phyloP scores from a whole-genome alignment of 2,888 invertebrate genomes.

The Hypomecis punctinalis region DNA sequence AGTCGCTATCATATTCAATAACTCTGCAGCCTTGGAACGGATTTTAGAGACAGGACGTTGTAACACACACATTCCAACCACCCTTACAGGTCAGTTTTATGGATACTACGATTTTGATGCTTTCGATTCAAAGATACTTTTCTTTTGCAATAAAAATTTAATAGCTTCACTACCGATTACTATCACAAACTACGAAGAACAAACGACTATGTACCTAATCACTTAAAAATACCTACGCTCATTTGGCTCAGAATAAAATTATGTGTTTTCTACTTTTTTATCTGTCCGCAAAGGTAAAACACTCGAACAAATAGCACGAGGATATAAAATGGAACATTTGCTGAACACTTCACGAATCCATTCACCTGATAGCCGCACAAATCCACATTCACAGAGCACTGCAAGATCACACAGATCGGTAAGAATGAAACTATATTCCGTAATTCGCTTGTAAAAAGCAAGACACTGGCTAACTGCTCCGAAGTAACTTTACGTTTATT shows the following conservation, averaged over 20 bases:
- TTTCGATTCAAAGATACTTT: too few species aligned
- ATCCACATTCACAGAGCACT: constrained; percentile 51
- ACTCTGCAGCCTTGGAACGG: constrained; percentile 65
- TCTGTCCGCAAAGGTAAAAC: constrained; percentile 67
- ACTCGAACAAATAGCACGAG: constrained; percentile 71
- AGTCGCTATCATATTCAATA: constrained; percentile 76
- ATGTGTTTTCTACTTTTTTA: neutral
- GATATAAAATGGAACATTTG: constrained; percentile 69
- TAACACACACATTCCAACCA: constrained; percentile 75
- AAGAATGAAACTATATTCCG: constrained; percentile 28
- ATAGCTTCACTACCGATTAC: too few species aligned
- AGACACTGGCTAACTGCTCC: too few species aligned
- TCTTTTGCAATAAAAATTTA: too few species aligned
- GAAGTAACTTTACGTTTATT: too few species aligned
- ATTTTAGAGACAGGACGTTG: constrained; percentile 76
- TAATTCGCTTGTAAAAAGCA: neutral
- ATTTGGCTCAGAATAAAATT: neutral
- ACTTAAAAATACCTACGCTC: too few species aligned
- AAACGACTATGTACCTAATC: too few species aligned
- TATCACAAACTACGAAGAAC: too few species aligned
- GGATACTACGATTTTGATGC: too few species aligned
- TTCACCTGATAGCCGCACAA: constrained; percentile 35
- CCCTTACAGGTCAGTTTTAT: constrained; percentile 66
- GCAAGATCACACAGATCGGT: constrained; percentile 55
- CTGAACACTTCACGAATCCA: constrained; percentile 45